A percentile compares a stretch with the other conserved stretches of the same genome.
phyloP scores from a whole-genome alignment of 1,140 invertebrate genomes.

The Octopus bimaculoides region DNA sequence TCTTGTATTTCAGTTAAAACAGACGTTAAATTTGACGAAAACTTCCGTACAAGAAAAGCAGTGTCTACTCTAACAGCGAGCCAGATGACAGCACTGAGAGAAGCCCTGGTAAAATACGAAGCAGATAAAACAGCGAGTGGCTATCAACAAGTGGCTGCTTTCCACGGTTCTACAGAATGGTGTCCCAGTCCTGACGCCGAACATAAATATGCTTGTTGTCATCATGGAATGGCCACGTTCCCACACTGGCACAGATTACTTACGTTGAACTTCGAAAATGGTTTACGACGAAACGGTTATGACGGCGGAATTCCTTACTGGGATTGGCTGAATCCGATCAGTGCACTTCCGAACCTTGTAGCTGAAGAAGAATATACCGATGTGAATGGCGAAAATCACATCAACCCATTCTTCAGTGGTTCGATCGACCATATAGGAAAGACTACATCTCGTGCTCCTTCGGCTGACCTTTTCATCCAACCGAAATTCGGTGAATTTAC shows the following conservation, averaged over 20 bases:
- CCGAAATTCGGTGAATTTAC: conserved; percentile 22
- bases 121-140: conserved; percentile 21
- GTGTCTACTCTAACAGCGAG: conserved; percentile 18
- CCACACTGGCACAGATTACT: conserved; percentile 31
- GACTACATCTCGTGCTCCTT: not conserved
- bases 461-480: conserved; percentile 8
- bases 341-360: not conserved
- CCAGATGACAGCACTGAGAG: conserved; percentile 20
- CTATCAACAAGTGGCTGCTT: conserved; percentile 18
- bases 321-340: conserved; percentile 12
- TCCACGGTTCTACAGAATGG: conserved; percentile 19
- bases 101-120: conserved; percentile 18
- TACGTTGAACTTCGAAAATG: conserved; percentile 25
- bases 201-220: conserved; percentile 22
- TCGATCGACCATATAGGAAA: conserved; percentile 5
- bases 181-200: conserved; percentile 21
- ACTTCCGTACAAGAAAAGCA: conserved; percentile 15
- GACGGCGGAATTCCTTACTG: conserved; percentile 13
- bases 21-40: not conserved
- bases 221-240: conserved; percentile 27
- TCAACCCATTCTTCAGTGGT: conserved; percentile 13
- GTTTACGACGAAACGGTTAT: conserved; percentile 17
- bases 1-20: not conserved
- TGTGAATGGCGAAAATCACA: not conserved
- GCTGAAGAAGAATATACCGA: conserved; percentile 10